phyloP scores from a whole-genome alignment of 1,140 invertebrate genomes.

The Ctenoplectra terminalis region DNA sequence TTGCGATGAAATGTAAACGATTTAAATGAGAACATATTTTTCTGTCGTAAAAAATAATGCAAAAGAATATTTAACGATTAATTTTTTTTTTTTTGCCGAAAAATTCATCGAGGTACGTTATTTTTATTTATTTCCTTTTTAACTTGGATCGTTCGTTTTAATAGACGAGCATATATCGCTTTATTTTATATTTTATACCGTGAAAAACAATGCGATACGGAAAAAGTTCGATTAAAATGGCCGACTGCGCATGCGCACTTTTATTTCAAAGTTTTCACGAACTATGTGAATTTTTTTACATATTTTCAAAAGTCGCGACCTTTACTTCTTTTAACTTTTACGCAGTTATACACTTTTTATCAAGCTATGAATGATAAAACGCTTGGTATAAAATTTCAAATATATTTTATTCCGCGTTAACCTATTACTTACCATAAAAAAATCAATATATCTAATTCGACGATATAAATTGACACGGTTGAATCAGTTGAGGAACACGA shows the following conservation, averaged over 20 bases:
- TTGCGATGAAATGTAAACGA: background rate
- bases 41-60: background rate
- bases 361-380: background rate
- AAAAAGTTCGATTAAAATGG: conserved; percentile 52
- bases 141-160: too few relatives aligned
- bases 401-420: background rate
- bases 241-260: conserved; percentile 45
- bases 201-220: background rate
- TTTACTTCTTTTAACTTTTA: background rate
- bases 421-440: background rate
- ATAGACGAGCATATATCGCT: too few relatives aligned
- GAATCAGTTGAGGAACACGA: background rate
- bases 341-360: background rate
- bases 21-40: background rate
- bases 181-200: too few relatives aligned
- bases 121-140: too few relatives aligned
- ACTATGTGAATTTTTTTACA: background rate
- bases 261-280: background rate
- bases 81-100: too few relatives aligned
- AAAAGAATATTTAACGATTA: background rate
- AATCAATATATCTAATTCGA: background rate
- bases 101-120: too few relatives aligned
- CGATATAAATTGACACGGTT: background rate
- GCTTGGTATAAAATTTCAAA: background rate
- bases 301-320: background rate